Base-by-base conservation (phyloP, 2,113 vertebrate species). In the Propithecus coquereli region DNA sequence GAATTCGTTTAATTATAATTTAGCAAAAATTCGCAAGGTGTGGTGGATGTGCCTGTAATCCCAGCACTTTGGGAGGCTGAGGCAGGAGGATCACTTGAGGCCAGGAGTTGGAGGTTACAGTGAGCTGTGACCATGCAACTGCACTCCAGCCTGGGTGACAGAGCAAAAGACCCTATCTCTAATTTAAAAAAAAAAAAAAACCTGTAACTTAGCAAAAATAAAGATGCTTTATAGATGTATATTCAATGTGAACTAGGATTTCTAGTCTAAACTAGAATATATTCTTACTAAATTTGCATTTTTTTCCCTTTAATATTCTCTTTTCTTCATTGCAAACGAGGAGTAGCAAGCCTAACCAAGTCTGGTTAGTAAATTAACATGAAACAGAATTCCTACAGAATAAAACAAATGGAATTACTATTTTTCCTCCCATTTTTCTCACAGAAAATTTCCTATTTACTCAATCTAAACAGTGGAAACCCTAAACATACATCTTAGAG, bases 271-370 rank as follows among this genome's bases (percentile, higher is more conserved):
- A 65, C 27, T 74, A 7, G n/a, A 96, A 68, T 65, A 90, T 68
- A 71, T 76, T 77, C 40, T 76, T 85, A 66, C 5, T 61, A 84
- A 94, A 94, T 66, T 85, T 97, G 20, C 20, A 88, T 89, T 92
- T 80, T 37, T 52, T 17, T 43, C 40, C 30, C 20, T 63, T 76
- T 63, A 91, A 87, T 76, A 66, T 25, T 81, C 25, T 89, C 27
- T 86, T 47, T 82, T 30, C 37, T 89, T 93, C 45, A 66, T 71
- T 81, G 91, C 37, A 85, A 91, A 91, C 12, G 20, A 86, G 47
- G 27, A 93, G 45, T 8, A 86, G 59, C 40, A 91, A 90, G 47
- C 40, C 34, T 86, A 89, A 94, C 14, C 34, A 95, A 92, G 59
- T 30, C 57, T 90, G 25, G 54, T 80, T 70, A 82, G 11, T 74